A percentile compares a stretch with the other conserved stretches of the same genome.
Evolutionary conservation across 2,113 vertebrate genomes (phyloP).

Genomic region (Bambusicola thoracicus): DNA sequence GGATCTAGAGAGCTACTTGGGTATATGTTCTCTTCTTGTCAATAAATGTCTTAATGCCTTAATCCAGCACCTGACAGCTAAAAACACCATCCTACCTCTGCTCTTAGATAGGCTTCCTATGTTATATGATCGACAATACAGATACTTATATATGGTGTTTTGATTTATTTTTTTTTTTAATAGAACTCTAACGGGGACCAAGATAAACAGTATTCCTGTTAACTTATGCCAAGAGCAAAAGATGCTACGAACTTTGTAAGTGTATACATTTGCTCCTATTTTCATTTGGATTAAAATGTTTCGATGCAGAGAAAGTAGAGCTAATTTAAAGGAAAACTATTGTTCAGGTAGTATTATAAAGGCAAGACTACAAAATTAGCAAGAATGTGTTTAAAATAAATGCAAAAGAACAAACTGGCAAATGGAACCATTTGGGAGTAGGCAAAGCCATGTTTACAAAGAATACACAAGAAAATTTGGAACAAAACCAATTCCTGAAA

Average conservation of each 20-base stretch:
- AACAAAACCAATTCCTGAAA: not conserved
- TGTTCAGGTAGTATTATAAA: not conserved
- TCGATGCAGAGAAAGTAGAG: not conserved
- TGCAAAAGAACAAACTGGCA: not conserved
- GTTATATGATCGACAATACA: not conserved
- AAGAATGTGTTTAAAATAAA: not conserved
- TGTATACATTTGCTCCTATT: not conserved
- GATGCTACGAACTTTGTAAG: constrained; percentile 91
- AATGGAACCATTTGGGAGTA: not conserved
- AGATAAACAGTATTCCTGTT: constrained; percentile 86
- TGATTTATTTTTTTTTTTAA: not conserved
- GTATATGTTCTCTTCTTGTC: not conserved
- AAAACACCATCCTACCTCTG: not conserved
- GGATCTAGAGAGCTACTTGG: not conserved
- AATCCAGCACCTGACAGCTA: not conserved
- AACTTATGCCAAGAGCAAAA: constrained; percentile 91
- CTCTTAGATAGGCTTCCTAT: not conserved
- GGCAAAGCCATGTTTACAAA: not conserved
- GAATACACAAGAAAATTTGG: not conserved
- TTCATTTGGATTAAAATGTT: not conserved
- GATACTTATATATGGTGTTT: not conserved
- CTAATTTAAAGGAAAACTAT: not conserved
- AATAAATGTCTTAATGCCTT: not conserved
- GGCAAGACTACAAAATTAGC: not conserved
- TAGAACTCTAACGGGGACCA: constrained; percentile 95